Percentiles rank a stretch among this genome's conserved stretches.
These are phyloP conservation scores for Siderastrea siderea DNA, from an alignment of 92 coral and sea anemone genomes.

Conservation along the genomic window DNA sequence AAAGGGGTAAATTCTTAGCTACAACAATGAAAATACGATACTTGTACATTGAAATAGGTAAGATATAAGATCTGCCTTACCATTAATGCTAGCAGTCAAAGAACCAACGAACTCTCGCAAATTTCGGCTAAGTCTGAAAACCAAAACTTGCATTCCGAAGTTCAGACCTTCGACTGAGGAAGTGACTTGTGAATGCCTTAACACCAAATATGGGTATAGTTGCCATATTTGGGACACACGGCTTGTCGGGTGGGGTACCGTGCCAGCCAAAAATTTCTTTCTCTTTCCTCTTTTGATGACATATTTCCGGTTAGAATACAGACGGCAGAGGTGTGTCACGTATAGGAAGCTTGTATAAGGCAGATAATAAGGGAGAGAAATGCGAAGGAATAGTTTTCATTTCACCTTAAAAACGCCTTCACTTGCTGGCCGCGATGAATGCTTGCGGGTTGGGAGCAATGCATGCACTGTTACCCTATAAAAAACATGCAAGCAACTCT, in stretches of 20 bases:
- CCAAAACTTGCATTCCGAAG: background rate
- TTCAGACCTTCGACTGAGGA: slow-evolving; percentile 30
- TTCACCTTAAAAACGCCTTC: too few relatives aligned
- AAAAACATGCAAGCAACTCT: too few relatives aligned
- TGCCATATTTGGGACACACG: slow-evolving; percentile 57
- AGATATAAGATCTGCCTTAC: background rate
- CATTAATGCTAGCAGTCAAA: background rate
- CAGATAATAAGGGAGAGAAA: too few relatives aligned
- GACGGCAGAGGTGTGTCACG: background rate
- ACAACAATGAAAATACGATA: background rate
- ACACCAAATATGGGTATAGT: slow-evolving; percentile 66
- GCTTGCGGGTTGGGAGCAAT: too few relatives aligned
- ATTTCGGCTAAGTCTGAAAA: background rate
- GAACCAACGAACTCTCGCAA: background rate
- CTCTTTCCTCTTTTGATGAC: background rate
- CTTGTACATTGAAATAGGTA: background rate
- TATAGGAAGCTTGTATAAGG: too few relatives aligned
- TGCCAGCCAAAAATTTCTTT: background rate
- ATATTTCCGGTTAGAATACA: background rate
- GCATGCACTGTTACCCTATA: too few relatives aligned
- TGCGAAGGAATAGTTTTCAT: too few relatives aligned
- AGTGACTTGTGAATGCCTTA: slow-evolving; percentile 66
- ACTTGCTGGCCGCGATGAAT: too few relatives aligned
- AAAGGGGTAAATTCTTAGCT: background rate
- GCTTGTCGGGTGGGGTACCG: slow-evolving; percentile 7